These are phyloP conservation scores for Melanostoma scalare DNA, from an alignment of 2,888 invertebrate species.

Conservation along the genomic window DNA sequence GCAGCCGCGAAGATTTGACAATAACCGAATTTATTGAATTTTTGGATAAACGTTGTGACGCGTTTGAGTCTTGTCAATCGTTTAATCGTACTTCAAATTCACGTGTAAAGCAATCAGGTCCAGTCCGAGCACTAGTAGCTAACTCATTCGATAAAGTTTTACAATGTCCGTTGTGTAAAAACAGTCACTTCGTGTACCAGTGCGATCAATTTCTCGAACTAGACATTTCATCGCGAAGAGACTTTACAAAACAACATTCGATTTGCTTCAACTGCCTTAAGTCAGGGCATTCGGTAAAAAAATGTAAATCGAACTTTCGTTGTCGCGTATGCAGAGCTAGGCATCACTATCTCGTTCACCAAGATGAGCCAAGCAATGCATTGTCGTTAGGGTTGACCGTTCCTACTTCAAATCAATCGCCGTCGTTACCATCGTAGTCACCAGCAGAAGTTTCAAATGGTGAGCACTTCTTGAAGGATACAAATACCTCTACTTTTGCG, in stretches of 20 bases:
- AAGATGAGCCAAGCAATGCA: background rate
- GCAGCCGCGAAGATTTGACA: too few species aligned
- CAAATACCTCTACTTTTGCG: background rate
- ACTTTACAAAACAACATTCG: constrained; percentile 1
- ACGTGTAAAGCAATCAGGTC: background rate
- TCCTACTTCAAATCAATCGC: too few species aligned
- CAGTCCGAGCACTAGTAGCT: background rate
- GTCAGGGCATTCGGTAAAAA: background rate
- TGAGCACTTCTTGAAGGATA: background rate
- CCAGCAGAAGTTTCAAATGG: background rate
- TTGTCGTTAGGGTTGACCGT: too few species aligned
- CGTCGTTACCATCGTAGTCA: background rate
- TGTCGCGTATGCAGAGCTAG: background rate
- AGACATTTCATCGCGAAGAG: constrained; percentile 4
- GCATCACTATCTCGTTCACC: background rate
- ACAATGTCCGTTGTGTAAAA: constrained; percentile 8
- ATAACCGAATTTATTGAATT: too few species aligned
- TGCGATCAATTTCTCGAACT: background rate
- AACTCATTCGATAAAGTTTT: background rate
- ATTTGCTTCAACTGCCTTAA: constrained; percentile 23
- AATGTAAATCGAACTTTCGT: background rate
- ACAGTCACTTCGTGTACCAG: background rate
- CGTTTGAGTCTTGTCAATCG: too few species aligned
- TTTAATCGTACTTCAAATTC: too few species aligned
- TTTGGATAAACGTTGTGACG: too few species aligned